Percentiles rank a stretch among this genome's conserved stretches.
Evolutionary conservation across 2,113 vertebrate species (phyloP).

Genomic region (Crotalus viridis): DNA sequence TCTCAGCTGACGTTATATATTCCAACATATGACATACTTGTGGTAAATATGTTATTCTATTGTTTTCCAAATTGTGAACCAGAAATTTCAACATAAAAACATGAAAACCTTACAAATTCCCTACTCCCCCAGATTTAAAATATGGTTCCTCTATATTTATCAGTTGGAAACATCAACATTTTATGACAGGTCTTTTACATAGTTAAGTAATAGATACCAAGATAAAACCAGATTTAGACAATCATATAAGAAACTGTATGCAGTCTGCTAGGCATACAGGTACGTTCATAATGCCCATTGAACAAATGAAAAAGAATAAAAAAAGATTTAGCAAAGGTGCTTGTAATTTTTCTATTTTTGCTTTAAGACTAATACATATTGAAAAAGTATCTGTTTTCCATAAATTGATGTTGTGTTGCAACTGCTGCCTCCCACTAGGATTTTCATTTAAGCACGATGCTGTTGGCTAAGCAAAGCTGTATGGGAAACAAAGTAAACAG

Average conservation of each 20-base stretch:
- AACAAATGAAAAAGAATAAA: neutral
- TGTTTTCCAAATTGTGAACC: constrained; percentile 24
- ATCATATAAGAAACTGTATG: neutral
- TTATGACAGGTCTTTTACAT: neutral
- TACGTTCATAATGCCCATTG: neutral
- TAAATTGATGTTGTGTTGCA: constrained; percentile 41
- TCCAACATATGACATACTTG: constrained; percentile 42
- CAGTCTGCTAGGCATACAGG: neutral
- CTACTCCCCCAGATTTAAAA: neutral
- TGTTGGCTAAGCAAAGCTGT: constrained; percentile 54
- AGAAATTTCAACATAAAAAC: neutral
- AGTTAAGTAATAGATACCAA: neutral
- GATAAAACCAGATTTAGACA: neutral
- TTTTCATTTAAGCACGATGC: constrained; percentile 48
- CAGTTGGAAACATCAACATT: neutral
- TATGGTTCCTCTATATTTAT: neutral
- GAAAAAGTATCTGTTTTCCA: constrained; percentile 42
- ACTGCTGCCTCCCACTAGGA: constrained; percentile 55
- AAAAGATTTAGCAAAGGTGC: neutral
- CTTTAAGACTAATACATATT: constrained; percentile 31
- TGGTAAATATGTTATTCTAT: constrained; percentile 26
- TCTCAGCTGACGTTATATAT: constrained; percentile 12
- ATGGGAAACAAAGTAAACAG: constrained; percentile 44
- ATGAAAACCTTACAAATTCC: neutral
- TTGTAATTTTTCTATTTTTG: constrained; percentile 22